Base-by-base conservation (phyloP, 1,140 invertebrate genomes). In the Araneus ventricosus region DNA sequence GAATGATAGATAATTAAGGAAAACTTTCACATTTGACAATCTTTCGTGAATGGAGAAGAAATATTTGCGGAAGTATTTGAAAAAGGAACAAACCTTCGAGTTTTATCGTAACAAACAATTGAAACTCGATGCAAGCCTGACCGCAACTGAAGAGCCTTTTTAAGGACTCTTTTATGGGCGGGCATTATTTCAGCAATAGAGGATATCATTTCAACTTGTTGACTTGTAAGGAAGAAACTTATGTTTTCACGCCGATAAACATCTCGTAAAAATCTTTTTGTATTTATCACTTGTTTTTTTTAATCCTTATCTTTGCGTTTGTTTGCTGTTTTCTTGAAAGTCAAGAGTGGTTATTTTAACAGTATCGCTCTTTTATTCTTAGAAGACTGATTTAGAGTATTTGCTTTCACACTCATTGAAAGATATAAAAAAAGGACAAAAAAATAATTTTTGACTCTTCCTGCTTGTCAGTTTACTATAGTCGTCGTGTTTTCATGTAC, bases 171-270 rank as follows among this genome's bases (percentile, higher is more conserved):
- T 75, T 63, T 75, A 37, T 75, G n/a, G n/a, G n/a, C n/a, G n/a
- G n/a, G n/a, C n/a, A n/a, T n/a, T n/a, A n/a, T n/a, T n/a, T n/a
- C n/a, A n/a, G n/a, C n/a, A n/a, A 75, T 75, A 30, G 30, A 37
- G 30, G 27, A 75, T 37, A 75, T 75, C 34, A 34, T 34, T 75
- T 75, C 27, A 14, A 75, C 70, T 34, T 75, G 70, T 75, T 75
- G 30, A 75, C 70, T 75, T 75, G 70, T 22, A 37, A 75, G 70
- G 70, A 75, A 75, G 70, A 75, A 75, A 75, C 70, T 75, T 75
- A 75, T 75, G 70, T 75, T 34, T 75, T 75, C 34, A 75, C 70
- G 20, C 70, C 70, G 70, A 75, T 75, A 75, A 75, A 75, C 70
- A 75, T 75, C 70, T 75, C 70, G 30, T 75, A 75, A 75, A 75